A percentile compares a stretch with the other conserved stretches of the same genome.
Evolutionary conservation across 2,797 vertebrate genomes (phyloP).

Genomic region (Poeciliopsis gracilis): DNA sequence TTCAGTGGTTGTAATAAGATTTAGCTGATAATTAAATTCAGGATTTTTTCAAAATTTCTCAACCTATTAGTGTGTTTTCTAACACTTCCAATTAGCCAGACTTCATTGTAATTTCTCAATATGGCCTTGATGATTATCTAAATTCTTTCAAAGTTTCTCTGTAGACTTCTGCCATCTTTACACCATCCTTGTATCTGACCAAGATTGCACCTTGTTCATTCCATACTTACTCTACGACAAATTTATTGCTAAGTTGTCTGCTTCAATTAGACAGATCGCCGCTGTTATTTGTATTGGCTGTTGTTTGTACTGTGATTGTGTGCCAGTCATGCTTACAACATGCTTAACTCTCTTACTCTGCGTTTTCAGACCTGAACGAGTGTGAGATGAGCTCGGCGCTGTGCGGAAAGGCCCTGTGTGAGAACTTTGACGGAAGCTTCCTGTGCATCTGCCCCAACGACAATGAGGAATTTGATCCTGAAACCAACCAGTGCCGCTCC

Average conservation of each 20-base stretch:
- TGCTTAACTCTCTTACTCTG: constrained; percentile 28
- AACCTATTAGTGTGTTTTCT: background rate
- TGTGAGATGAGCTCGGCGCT: constrained; percentile 80
- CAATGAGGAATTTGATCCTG: constrained; percentile 84
- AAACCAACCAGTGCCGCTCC: constrained; percentile 78
- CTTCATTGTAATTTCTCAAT: background rate
- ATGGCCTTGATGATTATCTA: background rate
- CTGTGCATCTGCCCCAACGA: constrained; percentile 85
- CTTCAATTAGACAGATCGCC: background rate
- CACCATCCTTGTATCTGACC: background rate
- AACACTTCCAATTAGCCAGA: background rate
- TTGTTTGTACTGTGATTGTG: constrained; percentile 4
- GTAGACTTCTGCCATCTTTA: background rate
- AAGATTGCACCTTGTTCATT: background rate
- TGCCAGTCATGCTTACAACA: constrained; percentile 36
- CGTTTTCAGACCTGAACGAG: constrained; percentile 80
- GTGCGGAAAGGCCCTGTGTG: constrained; percentile 82
- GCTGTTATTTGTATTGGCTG: background rate
- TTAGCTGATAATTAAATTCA: background rate
- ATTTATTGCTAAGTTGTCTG: constrained; percentile 3
- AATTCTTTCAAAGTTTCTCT: background rate
- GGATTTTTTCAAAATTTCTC: background rate
- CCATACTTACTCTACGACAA: too few relatives aligned
- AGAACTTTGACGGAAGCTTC: constrained; percentile 85
- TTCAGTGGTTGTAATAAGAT: background rate